phyloP scores from a whole-genome alignment of 1,140 invertebrate species.

The Plodia interpunctella region DNA sequence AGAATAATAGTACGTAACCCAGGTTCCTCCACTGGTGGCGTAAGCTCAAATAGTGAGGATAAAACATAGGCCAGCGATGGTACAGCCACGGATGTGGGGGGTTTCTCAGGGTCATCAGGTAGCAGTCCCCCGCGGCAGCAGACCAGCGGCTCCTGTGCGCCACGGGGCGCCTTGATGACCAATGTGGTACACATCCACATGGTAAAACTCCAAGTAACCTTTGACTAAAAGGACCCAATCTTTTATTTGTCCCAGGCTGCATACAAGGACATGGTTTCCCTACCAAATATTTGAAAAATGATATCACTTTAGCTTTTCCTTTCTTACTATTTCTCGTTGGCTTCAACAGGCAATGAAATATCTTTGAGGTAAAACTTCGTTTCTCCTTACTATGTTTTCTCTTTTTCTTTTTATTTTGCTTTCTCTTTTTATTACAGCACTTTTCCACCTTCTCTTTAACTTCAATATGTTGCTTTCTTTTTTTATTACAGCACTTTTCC shows the following conservation, averaged over 20 bases:
- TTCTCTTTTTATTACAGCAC: background rate
- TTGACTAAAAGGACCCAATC: background rate
- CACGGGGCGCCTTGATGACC: background rate
- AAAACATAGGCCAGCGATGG: slow-evolving; percentile 32
- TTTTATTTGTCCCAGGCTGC: background rate
- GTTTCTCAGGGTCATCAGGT: slow-evolving; percentile 32
- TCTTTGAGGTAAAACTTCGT: background rate
- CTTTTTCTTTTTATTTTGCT: background rate
- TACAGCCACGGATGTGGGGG: slow-evolving; percentile 34
- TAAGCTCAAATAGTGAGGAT: slow-evolving; percentile 27
- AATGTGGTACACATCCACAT: background rate
- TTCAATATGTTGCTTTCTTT: slow-evolving; percentile 3
- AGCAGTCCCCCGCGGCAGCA: slow-evolving; percentile 30
- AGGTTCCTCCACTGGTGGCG: slow-evolving; percentile 28
- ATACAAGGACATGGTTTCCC: background rate
- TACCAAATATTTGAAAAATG: background rate
- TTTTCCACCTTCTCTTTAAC: slow-evolving; percentile 11
- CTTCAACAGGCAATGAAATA: background rate
- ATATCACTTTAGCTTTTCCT: background rate
- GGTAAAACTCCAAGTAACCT: background rate
- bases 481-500: slow-evolving; percentile 7
- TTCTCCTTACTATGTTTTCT: background rate
- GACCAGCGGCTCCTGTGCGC: background rate
- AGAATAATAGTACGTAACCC: slow-evolving; percentile 21
- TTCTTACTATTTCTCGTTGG: background rate